These are phyloP conservation scores for Morpho deidamia DNA, from an alignment of 2,888 invertebrate species.

Conservation along the genomic window DNA sequence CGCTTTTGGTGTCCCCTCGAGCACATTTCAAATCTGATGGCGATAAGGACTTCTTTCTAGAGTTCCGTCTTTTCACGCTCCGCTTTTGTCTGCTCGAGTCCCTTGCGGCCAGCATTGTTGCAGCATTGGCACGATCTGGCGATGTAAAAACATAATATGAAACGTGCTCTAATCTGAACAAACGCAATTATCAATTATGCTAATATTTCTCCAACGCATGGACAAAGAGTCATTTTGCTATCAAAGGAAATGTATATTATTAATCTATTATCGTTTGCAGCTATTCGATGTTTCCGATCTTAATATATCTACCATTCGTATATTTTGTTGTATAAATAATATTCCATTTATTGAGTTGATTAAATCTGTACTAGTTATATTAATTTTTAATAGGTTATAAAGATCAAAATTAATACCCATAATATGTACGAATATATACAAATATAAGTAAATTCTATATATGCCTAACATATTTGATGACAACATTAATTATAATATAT, in stretches of 20 bases:
- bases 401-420: too few species aligned
- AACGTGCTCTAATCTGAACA: neutral
- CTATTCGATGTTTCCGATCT: neutral
- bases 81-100: slow-evolving; percentile 69
- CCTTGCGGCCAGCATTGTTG: slow-evolving; percentile 66
- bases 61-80: slow-evolving; percentile 67
- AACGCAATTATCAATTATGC: neutral
- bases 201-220: neutral
- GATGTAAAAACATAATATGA: slow-evolving; percentile 29
- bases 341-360: too few species aligned
- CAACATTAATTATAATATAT: too few species aligned
- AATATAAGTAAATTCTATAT: too few species aligned
- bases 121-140: slow-evolving; percentile 59
- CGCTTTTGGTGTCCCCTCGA: slow-evolving; percentile 53
- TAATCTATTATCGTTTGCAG: neutral
- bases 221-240: neutral
- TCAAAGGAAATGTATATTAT: neutral
- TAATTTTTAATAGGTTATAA: too few species aligned
- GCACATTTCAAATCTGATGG: slow-evolving; percentile 66
- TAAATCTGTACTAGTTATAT: too few species aligned
- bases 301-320: too few species aligned
- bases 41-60: slow-evolving; percentile 72
- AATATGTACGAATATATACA: too few species aligned
- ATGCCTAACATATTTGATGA: too few species aligned
- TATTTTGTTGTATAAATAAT: too few species aligned